phyloP scores from a whole-genome alignment of 1,140 invertebrate species.

The Zaprionus lachaisei region DNA sequence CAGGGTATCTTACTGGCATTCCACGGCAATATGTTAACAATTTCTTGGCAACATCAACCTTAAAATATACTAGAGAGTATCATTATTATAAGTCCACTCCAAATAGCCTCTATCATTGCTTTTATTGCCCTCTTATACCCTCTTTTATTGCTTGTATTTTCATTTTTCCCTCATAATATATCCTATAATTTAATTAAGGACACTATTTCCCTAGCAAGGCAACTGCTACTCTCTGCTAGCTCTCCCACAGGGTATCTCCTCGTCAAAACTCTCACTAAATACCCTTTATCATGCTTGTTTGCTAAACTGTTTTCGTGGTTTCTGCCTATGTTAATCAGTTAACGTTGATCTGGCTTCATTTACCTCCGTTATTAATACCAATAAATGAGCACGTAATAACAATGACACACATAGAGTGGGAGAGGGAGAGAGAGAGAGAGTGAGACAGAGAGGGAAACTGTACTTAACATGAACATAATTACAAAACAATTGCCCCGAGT shows the following conservation, averaged over 20 bases:
- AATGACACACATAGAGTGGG: constrained; percentile 56
- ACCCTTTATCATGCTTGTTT: constrained; percentile 27
- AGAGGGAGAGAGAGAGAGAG: neutral
- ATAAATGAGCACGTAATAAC: constrained; percentile 77
- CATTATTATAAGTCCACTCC: too few species aligned
- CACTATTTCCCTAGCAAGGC: too few species aligned
- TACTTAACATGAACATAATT: constrained; percentile 65
- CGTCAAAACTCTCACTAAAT: neutral
- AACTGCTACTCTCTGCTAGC: too few species aligned
- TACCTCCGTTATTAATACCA: constrained; percentile 71
- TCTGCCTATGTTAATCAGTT: constrained; percentile 57
- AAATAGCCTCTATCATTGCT: too few species aligned
- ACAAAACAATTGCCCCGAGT: constrained; percentile 66
- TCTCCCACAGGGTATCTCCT: constrained; percentile 3
- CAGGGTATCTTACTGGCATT: too few species aligned
- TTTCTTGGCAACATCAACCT: too few species aligned
- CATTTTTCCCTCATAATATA: too few species aligned
- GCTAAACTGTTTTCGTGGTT: constrained; percentile 49
- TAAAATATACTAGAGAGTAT: too few species aligned
- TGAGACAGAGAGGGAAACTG: neutral
- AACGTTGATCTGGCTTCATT: constrained; percentile 75
- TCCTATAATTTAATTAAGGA: too few species aligned
- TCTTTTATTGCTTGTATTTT: neutral
- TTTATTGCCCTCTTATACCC: too few species aligned
- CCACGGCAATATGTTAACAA: too few species aligned